Evolutionary conservation across 2,797 vertebrate species (phyloP).

Genomic region (Gymnoscopelus microlampas): DNA sequence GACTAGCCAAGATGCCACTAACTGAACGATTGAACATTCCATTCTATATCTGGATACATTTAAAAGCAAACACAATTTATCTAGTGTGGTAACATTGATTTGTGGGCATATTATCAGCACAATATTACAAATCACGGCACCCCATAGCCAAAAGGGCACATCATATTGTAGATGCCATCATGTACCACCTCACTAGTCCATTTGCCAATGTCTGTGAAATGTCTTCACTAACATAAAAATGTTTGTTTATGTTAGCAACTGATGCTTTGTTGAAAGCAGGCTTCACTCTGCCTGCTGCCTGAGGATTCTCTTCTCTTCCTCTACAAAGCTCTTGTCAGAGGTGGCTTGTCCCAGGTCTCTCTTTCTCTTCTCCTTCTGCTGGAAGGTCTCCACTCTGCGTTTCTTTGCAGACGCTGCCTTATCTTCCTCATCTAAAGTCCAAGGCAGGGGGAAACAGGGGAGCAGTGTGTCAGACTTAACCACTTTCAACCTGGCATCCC

Average conservation of each 20-base stretch:
- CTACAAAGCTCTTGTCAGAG: slow-evolving; percentile 85
- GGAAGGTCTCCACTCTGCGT: slow-evolving; percentile 88
- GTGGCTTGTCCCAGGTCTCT: slow-evolving; percentile 84
- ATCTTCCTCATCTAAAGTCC: slow-evolving; percentile 83
- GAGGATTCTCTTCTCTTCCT: slow-evolving; percentile 86
- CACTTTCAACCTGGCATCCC: too few species aligned
- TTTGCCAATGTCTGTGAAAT: slow-evolving; percentile 28
- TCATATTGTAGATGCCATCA: not conserved
- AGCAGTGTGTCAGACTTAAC: not conserved
- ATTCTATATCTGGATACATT: not conserved
- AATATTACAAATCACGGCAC: not conserved
- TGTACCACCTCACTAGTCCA: not conserved
- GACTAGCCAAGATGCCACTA: not conserved
- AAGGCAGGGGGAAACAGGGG: not conserved
- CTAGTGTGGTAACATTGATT: not conserved
- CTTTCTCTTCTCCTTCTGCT: slow-evolving; percentile 91
- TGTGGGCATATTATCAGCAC: not conserved
- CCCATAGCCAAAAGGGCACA: not conserved
- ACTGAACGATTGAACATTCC: not conserved
- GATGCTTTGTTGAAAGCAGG: slow-evolving; percentile 12
- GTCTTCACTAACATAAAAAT: slow-evolving; percentile 9
- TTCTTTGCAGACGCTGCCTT: slow-evolving; percentile 84
- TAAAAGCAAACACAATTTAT: slow-evolving; percentile 5
- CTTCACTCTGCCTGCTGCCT: slow-evolving; percentile 74
- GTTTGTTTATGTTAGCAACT: not conserved